Evolutionary conservation across 2,797 vertebrate species (phyloP), one percentile per base, ranked within the genome.

Genomic region (Eulemur albifrons): DNA sequence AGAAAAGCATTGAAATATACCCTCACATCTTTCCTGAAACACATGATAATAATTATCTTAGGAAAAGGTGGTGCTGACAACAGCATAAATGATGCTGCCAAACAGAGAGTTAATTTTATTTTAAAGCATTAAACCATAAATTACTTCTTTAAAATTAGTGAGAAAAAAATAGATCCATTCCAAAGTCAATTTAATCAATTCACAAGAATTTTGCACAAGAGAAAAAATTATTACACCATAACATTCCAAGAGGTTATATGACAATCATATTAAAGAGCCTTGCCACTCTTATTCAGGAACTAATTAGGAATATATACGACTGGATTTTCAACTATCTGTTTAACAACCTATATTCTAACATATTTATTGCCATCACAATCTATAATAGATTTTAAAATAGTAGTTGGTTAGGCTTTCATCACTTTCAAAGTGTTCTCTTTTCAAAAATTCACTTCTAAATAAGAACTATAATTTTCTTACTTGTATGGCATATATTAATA

Each of bases 11-110:
- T 96, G 96, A 97, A 93, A 97, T 97, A 57, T 67, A 92, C 80
- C 92, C 96, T 86, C 97, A 94, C 95, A 80, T 97, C 94, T 98
- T 98, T 94, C 96, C 72, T 92, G 96, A 97, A 97, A 97, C 86
- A 90, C 86, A 95, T 93, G 88, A 97, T 80, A 96, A 75, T 91
- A 98, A 97, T 83, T 97, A 97, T 98, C 91, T 97, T 95, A 91
- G 93, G 86, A 95, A 97, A 97, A 81, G 97, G 94, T 94, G 87
- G 89, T 82, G 79, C 7, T 96, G 65, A 93, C 63, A 91, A 23
- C 80, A 94, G 95, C 43, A 95, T 72, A 96, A 45, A 96, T 65
- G 94, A 90, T 93, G 73, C 91, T 45, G 40, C 83, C 93, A 88
- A 96, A 95, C 69, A 69, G 88, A 93, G 82, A 96, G 65, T 97